Conservation (phyloP, 1,140 invertebrate species). For the Saccostrea glomerata region DNA sequence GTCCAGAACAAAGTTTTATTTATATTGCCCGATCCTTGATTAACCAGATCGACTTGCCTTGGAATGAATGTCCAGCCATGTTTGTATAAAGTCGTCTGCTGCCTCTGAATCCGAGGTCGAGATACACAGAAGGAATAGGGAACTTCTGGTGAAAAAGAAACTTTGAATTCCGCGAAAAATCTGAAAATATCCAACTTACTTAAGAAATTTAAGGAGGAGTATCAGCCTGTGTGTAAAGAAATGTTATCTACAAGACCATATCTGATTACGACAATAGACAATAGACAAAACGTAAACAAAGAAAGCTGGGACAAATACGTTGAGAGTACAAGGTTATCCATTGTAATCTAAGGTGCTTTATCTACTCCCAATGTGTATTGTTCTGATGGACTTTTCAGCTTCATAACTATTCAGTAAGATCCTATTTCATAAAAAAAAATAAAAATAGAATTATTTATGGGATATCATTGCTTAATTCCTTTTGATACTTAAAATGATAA, state of each 20-base stretch:
- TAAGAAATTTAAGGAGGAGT: not conserved
- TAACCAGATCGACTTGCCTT: not conserved
- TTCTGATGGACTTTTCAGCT: not conserved
- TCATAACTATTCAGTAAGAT: too few relatives aligned
- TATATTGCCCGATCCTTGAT: not conserved
- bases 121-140: not conserved
- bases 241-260: not conserved
- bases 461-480: too few relatives aligned
- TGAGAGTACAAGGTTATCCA: not conserved
- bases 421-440: too few relatives aligned
- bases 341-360: too few relatives aligned
- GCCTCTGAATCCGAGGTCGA: not conserved
- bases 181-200: not conserved
- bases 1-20: not conserved
- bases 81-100: not conserved
- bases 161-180: constrained; percentile 1
- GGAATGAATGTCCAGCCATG: not conserved
- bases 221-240: not conserved
- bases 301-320: not conserved
- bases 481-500: too few relatives aligned
- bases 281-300: not conserved
- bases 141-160: constrained; percentile 3
- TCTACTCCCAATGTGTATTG: not conserved
- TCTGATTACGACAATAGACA: not conserved
- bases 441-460: too few relatives aligned